Percentiles rank a stretch among this genome's conserved stretches.
These are phyloP conservation scores for Rhagoletis zephyria DNA, from an alignment of 1,140 invertebrate species.

Conservation along the genomic window DNA sequence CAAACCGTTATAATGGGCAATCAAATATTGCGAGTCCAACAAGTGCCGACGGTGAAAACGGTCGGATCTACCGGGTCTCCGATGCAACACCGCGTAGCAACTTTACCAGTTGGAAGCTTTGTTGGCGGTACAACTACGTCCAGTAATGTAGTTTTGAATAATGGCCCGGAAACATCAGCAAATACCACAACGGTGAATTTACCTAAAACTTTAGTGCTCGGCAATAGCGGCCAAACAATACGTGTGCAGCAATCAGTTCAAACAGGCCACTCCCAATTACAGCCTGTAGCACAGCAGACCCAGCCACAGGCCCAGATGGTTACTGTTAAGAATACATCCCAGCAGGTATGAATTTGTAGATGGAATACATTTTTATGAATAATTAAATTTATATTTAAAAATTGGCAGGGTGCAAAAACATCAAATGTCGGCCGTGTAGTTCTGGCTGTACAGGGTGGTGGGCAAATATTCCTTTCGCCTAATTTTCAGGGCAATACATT, in stretches of 20 bases:
- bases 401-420: constrained; percentile 11
- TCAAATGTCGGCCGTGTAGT: constrained; percentile 74
- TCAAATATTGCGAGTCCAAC: constrained; percentile 67
- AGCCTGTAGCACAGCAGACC: not conserved
- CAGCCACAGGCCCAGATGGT: constrained; percentile 38
- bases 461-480: constrained; percentile 76
- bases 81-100: constrained; percentile 52
- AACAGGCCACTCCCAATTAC: not conserved
- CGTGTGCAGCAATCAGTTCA: constrained; percentile 25
- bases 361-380: not conserved
- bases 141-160: not conserved
- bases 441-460: constrained; percentile 77
- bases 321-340: constrained; percentile 43
- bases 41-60: constrained; percentile 57
- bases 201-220: constrained; percentile 41
- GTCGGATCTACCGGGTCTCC: not conserved
- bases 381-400: not conserved
- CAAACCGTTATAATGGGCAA: constrained; percentile 74
- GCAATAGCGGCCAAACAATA: constrained; percentile 13
- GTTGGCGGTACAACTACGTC: not conserved
- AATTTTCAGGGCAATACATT: constrained; percentile 76
- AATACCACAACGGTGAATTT: constrained; percentile 38
- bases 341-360: not conserved
- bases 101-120: not conserved
- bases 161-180: not conserved